These are phyloP conservation scores for Leptoclinus maculatus DNA, from an alignment of 2,797 vertebrate genomes.

Conservation along the genomic window DNA sequence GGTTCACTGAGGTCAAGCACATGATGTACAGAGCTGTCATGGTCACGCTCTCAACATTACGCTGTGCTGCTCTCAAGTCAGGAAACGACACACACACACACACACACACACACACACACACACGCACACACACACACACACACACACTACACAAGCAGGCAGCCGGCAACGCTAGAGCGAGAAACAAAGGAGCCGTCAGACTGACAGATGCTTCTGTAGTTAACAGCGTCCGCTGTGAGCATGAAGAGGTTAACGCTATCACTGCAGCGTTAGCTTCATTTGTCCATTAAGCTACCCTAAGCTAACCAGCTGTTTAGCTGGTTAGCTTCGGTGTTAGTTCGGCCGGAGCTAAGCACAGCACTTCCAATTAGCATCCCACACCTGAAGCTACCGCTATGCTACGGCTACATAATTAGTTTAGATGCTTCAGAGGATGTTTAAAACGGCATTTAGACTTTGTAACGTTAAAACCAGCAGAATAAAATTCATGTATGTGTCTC, in stretches of 20 bases:
- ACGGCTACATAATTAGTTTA: not conserved
- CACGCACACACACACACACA: constrained; percentile 21
- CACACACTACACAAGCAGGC: constrained; percentile 8
- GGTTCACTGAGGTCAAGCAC: constrained; percentile 93
- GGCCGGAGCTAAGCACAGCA: not conserved
- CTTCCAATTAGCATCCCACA: constrained; percentile 7
- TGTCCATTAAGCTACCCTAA: constrained; percentile 16
- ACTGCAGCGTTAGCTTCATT: constrained; percentile 24
- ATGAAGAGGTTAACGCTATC: constrained; percentile 32
- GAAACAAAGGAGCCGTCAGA: constrained; percentile 43
- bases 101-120: constrained; percentile 8
- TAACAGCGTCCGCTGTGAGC: not conserved
- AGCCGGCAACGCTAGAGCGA: too few species aligned
- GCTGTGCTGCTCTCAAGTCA: constrained; percentile 94
- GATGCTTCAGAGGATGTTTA: not conserved
- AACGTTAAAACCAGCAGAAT: not conserved
- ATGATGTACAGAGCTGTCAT: constrained; percentile 94
- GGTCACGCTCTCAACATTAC: constrained; percentile 92
- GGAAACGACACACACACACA: constrained; percentile 37
- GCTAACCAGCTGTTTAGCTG: constrained; percentile 37
- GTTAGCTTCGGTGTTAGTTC: not conserved
- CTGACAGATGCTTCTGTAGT: constrained; percentile 35
- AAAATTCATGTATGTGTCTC: not conserved
- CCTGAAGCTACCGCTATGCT: not conserved
- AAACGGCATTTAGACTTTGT: not conserved